A percentile compares a stretch with the other conserved stretches of the same genome.
Evolutionary conservation across 2,113 vertebrate species (phyloP).

Genomic region (Phodopus roborovskii): DNA sequence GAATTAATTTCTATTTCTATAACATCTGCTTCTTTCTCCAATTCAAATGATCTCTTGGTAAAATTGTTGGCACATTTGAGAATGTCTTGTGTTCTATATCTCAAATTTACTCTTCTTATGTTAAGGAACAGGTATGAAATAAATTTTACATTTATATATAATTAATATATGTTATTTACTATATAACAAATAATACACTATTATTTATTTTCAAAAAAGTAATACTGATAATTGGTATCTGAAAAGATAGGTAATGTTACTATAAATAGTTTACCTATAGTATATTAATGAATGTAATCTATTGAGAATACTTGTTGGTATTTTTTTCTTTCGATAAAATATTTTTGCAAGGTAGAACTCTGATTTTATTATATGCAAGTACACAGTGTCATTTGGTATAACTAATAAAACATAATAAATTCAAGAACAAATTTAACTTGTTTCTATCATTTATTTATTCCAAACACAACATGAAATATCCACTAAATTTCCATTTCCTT

Average conservation of each 20-base stretch:
- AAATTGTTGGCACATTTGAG: slow-evolving; percentile 80
- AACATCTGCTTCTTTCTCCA: slow-evolving; percentile 83
- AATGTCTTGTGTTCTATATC: slow-evolving; percentile 83
- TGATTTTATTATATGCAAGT: not conserved
- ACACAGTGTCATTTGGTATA: not conserved
- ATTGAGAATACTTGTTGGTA: slow-evolving; percentile 39
- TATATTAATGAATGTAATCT: slow-evolving; percentile 50
- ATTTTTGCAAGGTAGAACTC: slow-evolving; percentile 31
- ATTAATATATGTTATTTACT: slow-evolving; percentile 15
- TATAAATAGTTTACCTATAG: not conserved
- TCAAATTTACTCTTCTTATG: slow-evolving; percentile 84
- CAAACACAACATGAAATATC: slow-evolving; percentile 56
- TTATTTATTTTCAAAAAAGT: not conserved
- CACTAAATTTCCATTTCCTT: slow-evolving; percentile 51
- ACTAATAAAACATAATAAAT: slow-evolving; percentile 46
- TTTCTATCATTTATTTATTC: slow-evolving; percentile 32
- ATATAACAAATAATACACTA: too few relatives aligned
- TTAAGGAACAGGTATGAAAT: slow-evolving; percentile 82
- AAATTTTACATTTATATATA: slow-evolving; percentile 59
- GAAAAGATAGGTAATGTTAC: slow-evolving; percentile 31
- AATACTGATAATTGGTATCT: slow-evolving; percentile 33
- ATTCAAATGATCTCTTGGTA: slow-evolving; percentile 69
- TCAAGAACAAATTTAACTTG: slow-evolving; percentile 40
- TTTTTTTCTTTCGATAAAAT: slow-evolving; percentile 63
- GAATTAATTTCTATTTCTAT: slow-evolving; percentile 84